Percentiles rank a stretch among this genome's conserved stretches.
phyloP scores from a whole-genome alignment of 2,797 vertebrate genomes.

The Chaunax sp. region DNA sequence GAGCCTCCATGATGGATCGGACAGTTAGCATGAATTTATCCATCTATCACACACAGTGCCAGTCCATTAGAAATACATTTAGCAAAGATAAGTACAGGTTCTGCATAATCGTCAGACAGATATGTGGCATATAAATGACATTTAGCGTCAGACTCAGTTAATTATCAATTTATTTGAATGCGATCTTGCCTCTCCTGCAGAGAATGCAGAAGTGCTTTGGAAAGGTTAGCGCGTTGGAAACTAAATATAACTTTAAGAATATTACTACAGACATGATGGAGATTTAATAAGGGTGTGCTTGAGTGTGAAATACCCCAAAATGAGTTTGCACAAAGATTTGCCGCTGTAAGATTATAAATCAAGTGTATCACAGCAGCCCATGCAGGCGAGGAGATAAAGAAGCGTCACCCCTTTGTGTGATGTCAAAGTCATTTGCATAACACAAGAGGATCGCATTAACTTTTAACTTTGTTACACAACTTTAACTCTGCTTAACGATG shows the following conservation, averaged over 20 bases:
- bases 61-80: conserved; percentile 36
- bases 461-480: conserved; percentile 5
- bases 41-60: conserved; percentile 15
- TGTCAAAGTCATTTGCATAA: conserved; percentile 23
- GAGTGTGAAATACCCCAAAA: conserved; percentile 11
- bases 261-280: background rate
- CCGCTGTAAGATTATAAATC: conserved; percentile 17
- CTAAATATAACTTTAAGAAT: conserved; percentile 3
- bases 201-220: conserved; percentile 1
- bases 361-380: too few species aligned
- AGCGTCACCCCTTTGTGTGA: conserved; percentile 1
- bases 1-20: conserved; percentile 40
- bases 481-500: conserved; percentile 1
- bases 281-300: conserved; percentile 26
- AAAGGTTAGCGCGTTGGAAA: conserved; percentile 6
- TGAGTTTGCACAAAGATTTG: conserved; percentile 19
- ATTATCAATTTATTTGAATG: conserved; percentile 46
- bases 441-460: conserved; percentile 21
- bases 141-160: conserved; percentile 35
- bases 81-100: conserved; percentile 27
- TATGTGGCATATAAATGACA: conserved; percentile 39
- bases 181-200: conserved; percentile 6
- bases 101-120: conserved; percentile 36
- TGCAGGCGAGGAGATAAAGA: conserved; percentile 34
- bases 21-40: conserved; percentile 24